Conservation (phyloP, 2,113 vertebrate species). For the Laterallus jamaicensis region DNA sequence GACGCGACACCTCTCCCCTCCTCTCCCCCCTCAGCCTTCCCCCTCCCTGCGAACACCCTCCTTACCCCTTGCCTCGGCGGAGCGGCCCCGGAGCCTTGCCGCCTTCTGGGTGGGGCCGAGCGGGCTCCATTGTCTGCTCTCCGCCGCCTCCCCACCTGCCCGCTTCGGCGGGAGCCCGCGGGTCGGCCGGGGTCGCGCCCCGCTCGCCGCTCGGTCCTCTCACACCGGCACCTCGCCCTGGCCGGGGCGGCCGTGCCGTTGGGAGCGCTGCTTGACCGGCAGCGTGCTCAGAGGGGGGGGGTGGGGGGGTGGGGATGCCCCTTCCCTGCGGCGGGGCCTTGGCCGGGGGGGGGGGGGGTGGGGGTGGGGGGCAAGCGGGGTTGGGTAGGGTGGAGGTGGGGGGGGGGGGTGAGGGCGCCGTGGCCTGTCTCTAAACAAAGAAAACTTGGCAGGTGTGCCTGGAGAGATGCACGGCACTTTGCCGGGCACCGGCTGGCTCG, state of each 20-base stretch:
- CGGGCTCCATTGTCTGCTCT: constrained; percentile 71
- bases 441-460: neutral
- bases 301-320: neutral
- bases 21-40: neutral
- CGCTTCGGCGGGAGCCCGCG: neutral
- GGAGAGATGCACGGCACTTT: neutral
- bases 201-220: neutral
- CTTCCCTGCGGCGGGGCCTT: neutral
- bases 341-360: neutral
- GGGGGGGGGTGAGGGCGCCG: neutral
- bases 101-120: constrained; percentile 72
- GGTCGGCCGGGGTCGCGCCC: neutral
- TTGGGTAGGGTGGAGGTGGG: neutral
- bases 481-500: neutral
- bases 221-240: neutral
- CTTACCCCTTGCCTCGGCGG: neutral
- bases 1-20: too few relatives aligned
- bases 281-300: neutral
- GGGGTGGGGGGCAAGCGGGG: neutral
- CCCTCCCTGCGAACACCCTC: neutral
- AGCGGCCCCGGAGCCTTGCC: neutral
- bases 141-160: neutral
- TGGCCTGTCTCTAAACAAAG: neutral
- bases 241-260: neutral
- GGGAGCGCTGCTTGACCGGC: neutral